Evolutionary conservation across 2,888 invertebrate genomes (phyloP).

Genomic region (Perizoma flavofasciatum): DNA sequence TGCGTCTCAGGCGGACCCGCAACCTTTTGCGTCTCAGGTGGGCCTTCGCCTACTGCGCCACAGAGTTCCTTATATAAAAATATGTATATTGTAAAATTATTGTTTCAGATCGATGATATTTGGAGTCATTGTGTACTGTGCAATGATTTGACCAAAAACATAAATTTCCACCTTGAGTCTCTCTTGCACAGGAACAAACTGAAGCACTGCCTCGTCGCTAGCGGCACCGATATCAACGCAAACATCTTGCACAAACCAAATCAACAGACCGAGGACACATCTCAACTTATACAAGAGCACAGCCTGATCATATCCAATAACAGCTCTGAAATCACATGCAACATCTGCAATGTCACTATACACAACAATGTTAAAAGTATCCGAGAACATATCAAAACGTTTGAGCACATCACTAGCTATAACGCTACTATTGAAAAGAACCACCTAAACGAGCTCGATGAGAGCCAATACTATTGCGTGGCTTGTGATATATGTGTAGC

Average conservation of each 20-base stretch:
- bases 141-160: slow-evolving; percentile 34
- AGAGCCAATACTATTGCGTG: slow-evolving; percentile 18
- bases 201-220: slow-evolving; percentile 17
- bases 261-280: background rate
- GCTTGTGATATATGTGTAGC: slow-evolving; percentile 22
- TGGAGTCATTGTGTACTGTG: slow-evolving; percentile 43
- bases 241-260: slow-evolving; percentile 2
- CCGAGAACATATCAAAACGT: slow-evolving; percentile 18
- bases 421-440: slow-evolving; percentile 18
- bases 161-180: slow-evolving; percentile 30
- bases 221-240: slow-evolving; percentile 12
- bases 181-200: slow-evolving; percentile 26
- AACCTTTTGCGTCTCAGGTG: too few species aligned
- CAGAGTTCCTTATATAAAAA: too few species aligned
- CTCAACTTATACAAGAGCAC: slow-evolving; percentile 20
- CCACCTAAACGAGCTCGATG: slow-evolving; percentile 17
- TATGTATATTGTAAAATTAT: too few species aligned
- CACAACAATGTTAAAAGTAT: slow-evolving; percentile 7
- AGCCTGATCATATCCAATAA: slow-evolving; percentile 11
- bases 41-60: too few species aligned
- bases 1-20: too few species aligned
- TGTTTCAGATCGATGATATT: slow-evolving; percentile 35
- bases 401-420: slow-evolving; percentile 23
- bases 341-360: slow-evolving; percentile 22
- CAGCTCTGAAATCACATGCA: slow-evolving; percentile 21